Evolutionary conservation across 2,113 vertebrate species (phyloP).

Genomic region (Thryonomys swinderianus): DNA sequence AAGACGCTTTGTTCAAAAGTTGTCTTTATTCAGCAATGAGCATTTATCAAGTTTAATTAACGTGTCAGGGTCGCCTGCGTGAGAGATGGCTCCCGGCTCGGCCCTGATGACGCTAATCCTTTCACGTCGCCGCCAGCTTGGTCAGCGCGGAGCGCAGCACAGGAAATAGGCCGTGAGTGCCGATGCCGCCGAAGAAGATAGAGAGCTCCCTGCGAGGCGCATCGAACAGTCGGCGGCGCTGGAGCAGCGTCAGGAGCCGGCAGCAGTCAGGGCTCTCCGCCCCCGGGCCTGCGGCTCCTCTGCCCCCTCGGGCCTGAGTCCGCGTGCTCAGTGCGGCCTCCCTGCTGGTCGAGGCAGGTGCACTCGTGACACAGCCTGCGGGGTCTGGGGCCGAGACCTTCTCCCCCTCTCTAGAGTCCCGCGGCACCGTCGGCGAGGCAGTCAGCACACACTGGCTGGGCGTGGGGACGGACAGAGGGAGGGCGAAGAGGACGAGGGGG

Average conservation of each 20-base stretch:
- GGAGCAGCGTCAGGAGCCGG: neutral
- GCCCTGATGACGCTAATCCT: slow-evolving; percentile 62
- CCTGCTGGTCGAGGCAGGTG: neutral
- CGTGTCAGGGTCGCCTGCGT: slow-evolving; percentile 37
- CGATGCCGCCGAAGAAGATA: neutral
- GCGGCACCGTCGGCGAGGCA: accelerated
- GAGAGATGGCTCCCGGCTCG: neutral
- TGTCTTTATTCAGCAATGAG: slow-evolving; percentile 67
- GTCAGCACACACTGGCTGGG: neutral
- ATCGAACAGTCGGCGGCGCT: neutral
- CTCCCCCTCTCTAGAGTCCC: accelerated
- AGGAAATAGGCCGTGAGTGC: neutral
- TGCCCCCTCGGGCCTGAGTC: neutral
- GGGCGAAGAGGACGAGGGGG: too few species aligned
- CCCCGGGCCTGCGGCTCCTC: neutral
- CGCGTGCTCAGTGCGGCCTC: too few species aligned
- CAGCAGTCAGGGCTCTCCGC: neutral
- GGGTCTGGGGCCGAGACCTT: neutral
- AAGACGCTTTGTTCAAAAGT: slow-evolving; percentile 58
- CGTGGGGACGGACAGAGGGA: neutral
- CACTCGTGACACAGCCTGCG: accelerated
- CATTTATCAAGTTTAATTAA: slow-evolving; percentile 82
- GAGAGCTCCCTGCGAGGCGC: neutral
- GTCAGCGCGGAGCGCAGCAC: neutral
- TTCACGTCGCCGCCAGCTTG: neutral